Conservation (phyloP, 2,113 vertebrate genomes). For the Rutilus rutilus region DNA sequence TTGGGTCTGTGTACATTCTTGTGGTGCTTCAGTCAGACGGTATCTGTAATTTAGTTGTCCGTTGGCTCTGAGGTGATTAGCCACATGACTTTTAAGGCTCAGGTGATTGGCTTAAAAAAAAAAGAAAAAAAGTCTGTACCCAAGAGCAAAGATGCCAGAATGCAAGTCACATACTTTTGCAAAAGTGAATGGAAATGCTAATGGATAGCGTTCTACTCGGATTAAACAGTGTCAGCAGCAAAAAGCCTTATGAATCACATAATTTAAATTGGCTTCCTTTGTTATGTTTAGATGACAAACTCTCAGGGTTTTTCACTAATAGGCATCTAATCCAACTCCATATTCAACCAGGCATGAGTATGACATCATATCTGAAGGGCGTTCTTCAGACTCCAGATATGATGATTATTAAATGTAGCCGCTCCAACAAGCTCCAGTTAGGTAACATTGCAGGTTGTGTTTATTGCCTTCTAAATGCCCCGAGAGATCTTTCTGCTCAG, state of each 20-base stretch:
- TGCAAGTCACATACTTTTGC: background rate
- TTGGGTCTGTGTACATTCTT: background rate
- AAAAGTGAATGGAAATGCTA: background rate
- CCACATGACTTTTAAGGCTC: background rate
- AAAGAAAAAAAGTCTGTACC: background rate
- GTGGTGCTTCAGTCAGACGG: background rate
- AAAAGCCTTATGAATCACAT: background rate
- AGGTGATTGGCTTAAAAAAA: background rate
- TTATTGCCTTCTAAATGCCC: constrained; percentile 14
- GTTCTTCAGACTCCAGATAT: background rate
- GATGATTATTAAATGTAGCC: constrained; percentile 32
- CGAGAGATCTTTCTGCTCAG: background rate
- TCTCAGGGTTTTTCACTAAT: background rate
- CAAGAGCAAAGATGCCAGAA: background rate
- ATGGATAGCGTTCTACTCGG: background rate
- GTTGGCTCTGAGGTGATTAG: background rate
- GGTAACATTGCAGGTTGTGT: constrained; percentile 39
- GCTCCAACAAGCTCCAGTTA: constrained; percentile 28
- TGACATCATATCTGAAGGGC: constrained; percentile 32
- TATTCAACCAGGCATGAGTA: constrained; percentile 10
- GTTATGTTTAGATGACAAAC: background rate
- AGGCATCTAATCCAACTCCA: constrained; percentile 3
- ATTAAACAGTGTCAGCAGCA: background rate
- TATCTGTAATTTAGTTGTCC: background rate
- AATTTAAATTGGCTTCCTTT: background rate